phyloP scores from a whole-genome alignment of 2,888 invertebrate genomes.

The Drepana falcataria region DNA sequence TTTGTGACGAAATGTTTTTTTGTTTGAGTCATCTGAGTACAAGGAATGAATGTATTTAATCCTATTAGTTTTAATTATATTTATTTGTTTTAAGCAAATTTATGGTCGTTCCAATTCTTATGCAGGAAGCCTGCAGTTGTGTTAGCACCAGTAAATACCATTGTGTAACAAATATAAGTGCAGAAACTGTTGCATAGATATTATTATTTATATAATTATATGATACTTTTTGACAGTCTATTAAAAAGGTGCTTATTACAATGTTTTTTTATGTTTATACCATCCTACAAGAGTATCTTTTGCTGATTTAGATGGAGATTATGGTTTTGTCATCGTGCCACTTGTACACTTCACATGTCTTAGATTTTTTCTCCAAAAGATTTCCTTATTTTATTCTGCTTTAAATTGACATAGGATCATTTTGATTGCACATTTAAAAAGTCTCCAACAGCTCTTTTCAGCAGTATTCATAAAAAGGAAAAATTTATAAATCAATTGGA shows the following conservation, averaged over 20 bases:
- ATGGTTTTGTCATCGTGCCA: too few relatives aligned
- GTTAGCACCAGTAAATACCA: constrained; percentile 46
- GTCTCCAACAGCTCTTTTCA: too few relatives aligned
- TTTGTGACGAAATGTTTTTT: background rate
- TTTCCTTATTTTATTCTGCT: too few relatives aligned
- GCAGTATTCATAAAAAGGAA: too few relatives aligned
- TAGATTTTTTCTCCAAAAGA: too few relatives aligned
- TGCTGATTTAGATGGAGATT: too few relatives aligned
- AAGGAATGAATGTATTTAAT: constrained; percentile 72
- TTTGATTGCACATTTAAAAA: too few relatives aligned
- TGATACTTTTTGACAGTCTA: constrained; percentile 69
- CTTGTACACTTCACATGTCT: too few relatives aligned
- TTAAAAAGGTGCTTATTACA: constrained; percentile 75
- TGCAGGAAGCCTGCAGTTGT: constrained; percentile 49
- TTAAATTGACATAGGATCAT: too few relatives aligned
- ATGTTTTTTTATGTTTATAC: constrained; percentile 17
- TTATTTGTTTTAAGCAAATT: constrained; percentile 57
- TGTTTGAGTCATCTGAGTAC: constrained; percentile 26
- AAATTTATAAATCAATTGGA: too few relatives aligned
- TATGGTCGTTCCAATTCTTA: constrained; percentile 43
- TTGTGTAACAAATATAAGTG: constrained; percentile 47
- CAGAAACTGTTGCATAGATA: constrained; percentile 54
- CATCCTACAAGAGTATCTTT: too few relatives aligned
- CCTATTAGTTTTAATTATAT: constrained; percentile 64
- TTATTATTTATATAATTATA: constrained; percentile 43